These are phyloP conservation scores for Oppia nitens DNA, from an alignment of 1,140 invertebrate species.

Conservation along the genomic window DNA sequence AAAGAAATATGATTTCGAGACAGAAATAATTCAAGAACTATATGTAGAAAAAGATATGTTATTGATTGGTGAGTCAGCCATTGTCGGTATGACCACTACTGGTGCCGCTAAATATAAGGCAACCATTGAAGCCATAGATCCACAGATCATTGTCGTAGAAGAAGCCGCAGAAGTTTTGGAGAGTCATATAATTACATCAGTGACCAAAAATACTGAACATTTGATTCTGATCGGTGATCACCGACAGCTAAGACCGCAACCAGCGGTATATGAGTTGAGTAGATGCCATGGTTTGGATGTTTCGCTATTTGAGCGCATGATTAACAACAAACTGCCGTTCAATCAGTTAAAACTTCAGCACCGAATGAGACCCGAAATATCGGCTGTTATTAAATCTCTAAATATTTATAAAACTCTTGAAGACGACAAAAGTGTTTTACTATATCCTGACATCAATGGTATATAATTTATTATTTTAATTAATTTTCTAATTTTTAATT, in stretches of 20 bases:
- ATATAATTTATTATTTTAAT: not conserved
- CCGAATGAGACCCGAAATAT: slow-evolving; percentile 20
- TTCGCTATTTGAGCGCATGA: slow-evolving; percentile 25
- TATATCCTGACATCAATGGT: slow-evolving; percentile 11
- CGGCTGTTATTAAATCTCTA: slow-evolving; percentile 15
- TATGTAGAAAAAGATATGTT: not conserved
- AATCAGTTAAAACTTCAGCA: slow-evolving; percentile 17
- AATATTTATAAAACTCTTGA: slow-evolving; percentile 17
- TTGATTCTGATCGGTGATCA: slow-evolving; percentile 57
- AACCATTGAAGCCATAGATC: slow-evolving; percentile 39
- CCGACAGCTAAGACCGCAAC: slow-evolving; percentile 32
- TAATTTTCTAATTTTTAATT: not conserved
- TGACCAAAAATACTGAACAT: slow-evolving; percentile 52
- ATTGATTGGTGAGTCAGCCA: not conserved
- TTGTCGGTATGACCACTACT: slow-evolving; percentile 60
- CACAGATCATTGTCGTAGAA: slow-evolving; percentile 54
- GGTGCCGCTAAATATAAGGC: slow-evolving; percentile 46
- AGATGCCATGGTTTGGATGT: slow-evolving; percentile 29
- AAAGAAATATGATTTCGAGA: not conserved
- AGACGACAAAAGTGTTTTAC: slow-evolving; percentile 12
- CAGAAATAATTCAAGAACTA: not conserved
- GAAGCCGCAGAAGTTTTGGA: slow-evolving; percentile 72
- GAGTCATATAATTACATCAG: slow-evolving; percentile 48
- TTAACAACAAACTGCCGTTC: slow-evolving; percentile 18
- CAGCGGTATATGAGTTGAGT: slow-evolving; percentile 28